Percentiles rank a stretch among this genome's conserved stretches.
Evolutionary conservation across 2,888 invertebrate species (phyloP).

Genomic region (Dryococelus australis): DNA sequence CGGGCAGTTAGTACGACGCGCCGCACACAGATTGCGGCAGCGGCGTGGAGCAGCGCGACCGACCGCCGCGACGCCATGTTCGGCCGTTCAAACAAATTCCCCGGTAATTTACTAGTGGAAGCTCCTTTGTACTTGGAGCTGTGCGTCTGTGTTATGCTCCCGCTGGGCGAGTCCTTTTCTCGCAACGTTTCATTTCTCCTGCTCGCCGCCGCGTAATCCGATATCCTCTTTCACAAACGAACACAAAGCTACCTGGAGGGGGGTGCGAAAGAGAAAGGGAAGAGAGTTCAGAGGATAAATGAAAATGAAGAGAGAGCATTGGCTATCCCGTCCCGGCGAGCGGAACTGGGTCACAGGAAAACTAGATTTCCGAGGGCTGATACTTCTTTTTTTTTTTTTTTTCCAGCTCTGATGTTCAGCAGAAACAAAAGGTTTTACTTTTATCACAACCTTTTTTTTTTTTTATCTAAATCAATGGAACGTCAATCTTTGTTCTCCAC

Average conservation of each 20-base stretch:
- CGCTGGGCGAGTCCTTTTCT: neutral
- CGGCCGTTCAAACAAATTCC: neutral
- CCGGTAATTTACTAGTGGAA: neutral
- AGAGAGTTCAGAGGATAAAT: neutral
- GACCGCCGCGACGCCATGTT: neutral
- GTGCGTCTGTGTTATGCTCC: neutral
- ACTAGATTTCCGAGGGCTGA: neutral
- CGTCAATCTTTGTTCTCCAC: neutral
- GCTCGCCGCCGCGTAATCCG: neutral
- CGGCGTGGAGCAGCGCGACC: neutral
- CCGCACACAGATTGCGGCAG: neutral
- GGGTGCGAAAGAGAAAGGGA: neutral
- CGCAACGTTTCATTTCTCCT: neutral
- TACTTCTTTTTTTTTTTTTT: neutral
- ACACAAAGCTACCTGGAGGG: neutral
- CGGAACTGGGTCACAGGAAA: neutral
- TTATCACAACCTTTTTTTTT: neutral
- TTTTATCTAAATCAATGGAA: neutral
- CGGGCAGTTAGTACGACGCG: neutral
- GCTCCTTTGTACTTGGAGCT: neutral
- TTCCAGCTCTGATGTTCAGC: neutral
- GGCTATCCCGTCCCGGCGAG: neutral
- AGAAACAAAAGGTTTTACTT: neutral
- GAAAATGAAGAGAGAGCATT: neutral
- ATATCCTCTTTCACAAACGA: constrained; percentile 16